Base-by-base conservation (phyloP, 92 coral and sea anemone species). In the Pocillopora grandis region DNA sequence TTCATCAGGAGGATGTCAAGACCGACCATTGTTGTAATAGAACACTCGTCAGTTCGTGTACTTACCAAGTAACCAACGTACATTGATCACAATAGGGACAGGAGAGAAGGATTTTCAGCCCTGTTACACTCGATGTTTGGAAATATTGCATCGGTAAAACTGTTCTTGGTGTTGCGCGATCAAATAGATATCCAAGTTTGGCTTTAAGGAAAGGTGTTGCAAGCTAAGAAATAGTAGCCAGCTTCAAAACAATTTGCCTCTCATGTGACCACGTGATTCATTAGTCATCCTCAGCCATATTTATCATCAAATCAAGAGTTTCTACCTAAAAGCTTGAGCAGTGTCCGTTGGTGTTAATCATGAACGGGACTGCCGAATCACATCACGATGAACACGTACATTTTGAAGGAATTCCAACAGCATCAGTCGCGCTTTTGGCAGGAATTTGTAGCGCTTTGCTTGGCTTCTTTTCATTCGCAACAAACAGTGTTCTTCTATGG, bases 401-500 rank as follows among this genome's bases (percentile, higher is more conserved):
- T 70, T 9, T 12, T 19, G 56, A 70, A 5, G 74, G 48, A 60
- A 27, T 27, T 27, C 31, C 31, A 27, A 77, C 71, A 9, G 81
- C 71, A 37, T 13, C 63, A 56, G 63, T 87, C 5, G 87, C 86
- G 1, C 71, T 85, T 1, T 56, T 82, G 5, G 80, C 88, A 66
- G 93, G 87, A 66, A 65, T 94, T 55, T 82, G 88, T 21, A 94
- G 93, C 35, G 64, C 85, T 12, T 23, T 90, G 2, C 74, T 92
- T 73, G 93, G 95, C 0, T 42, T 78, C 16, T 52, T 81, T 58
- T 89, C 93, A 9, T 78, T 79, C 12, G 27, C 80, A 57, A 85
- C 88, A 20, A 94, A 94, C 86, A 81, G 92, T n/a, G 82, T 94
- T 35, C 89, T 94, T 69, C 89, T 94, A 14, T 69, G 90, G 18